Conservation (phyloP, 2,888 invertebrate genomes). For the Ptilodon capucinus region DNA sequence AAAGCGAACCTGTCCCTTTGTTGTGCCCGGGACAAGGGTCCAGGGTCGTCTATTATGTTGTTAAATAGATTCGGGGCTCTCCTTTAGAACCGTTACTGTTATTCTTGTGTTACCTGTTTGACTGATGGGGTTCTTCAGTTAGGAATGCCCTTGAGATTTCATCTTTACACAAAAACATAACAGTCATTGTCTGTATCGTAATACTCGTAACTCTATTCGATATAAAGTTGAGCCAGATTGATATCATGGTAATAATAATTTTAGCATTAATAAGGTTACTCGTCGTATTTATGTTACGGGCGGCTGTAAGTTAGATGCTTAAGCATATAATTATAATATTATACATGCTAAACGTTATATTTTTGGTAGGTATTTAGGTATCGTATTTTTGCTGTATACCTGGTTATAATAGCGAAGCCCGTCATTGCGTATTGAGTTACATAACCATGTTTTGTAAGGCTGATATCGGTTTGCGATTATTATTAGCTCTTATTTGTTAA, state of each 20-base stretch:
- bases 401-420: background rate
- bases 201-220: background rate
- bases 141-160: conserved; percentile 36
- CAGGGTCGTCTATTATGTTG: conserved; percentile 48
- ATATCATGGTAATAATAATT: too few species aligned
- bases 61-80: conserved; percentile 54
- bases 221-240: background rate
- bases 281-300: too few species aligned
- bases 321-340: too few species aligned
- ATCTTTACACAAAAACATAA: background rate
- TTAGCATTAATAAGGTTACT: too few species aligned
- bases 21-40: conserved; percentile 48
- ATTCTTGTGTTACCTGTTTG: conserved; percentile 51
- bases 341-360: too few species aligned
- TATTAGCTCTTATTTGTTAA: background rate
- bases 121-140: conserved; percentile 26
- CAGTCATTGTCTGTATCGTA: background rate
- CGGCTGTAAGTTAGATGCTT: too few species aligned
- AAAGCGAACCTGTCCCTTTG: conserved; percentile 61
- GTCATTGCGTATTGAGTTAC: background rate
- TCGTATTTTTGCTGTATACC: background rate
- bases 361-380: background rate
- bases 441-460: background rate
- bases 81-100: conserved; percentile 54
- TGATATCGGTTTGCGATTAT: background rate